A percentile compares a stretch with the other conserved stretches of the same genome.
Conservation (phyloP, 2,888 invertebrate species). For the Helleia helle region DNA sequence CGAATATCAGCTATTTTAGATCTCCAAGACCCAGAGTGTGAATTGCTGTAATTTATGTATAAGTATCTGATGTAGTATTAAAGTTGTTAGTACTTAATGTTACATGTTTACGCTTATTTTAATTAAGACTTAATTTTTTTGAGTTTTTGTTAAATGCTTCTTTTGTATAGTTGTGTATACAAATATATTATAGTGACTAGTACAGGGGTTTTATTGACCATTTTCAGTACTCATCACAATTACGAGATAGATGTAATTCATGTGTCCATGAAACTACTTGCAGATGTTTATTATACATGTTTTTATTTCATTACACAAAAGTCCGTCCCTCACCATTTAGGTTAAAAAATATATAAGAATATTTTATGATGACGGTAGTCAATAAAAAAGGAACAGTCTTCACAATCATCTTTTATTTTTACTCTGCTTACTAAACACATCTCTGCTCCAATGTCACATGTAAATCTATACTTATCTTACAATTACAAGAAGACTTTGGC, state of each 20-base stretch:
- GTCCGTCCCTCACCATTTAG: too few relatives aligned
- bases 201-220: too few relatives aligned
- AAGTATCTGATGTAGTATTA: constrained; percentile 10
- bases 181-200: neutral
- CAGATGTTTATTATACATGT: too few relatives aligned
- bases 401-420: constrained; percentile 38
- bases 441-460: constrained; percentile 39
- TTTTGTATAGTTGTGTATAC: neutral
- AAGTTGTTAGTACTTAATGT: constrained; percentile 4
- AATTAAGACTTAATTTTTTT: neutral
- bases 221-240: too few relatives aligned
- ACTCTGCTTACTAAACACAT: constrained; percentile 39
- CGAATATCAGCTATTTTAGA: too few relatives aligned
- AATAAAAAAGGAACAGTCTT: constrained; percentile 27
- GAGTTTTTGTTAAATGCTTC: neutral
- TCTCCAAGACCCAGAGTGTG: too few relatives aligned
- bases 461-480: constrained; percentile 44
- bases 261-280: too few relatives aligned
- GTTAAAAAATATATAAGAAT: too few relatives aligned
- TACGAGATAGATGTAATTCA: too few relatives aligned
- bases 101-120: constrained; percentile 5
- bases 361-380: too few relatives aligned
- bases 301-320: too few relatives aligned
- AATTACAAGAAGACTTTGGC: constrained; percentile 66
- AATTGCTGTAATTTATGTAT: too few relatives aligned